Percentiles rank a stretch among this genome's conserved stretches.
Conservation (phyloP, 2,797 vertebrate genomes). For the Myoxocephalus aenaeus region DNA sequence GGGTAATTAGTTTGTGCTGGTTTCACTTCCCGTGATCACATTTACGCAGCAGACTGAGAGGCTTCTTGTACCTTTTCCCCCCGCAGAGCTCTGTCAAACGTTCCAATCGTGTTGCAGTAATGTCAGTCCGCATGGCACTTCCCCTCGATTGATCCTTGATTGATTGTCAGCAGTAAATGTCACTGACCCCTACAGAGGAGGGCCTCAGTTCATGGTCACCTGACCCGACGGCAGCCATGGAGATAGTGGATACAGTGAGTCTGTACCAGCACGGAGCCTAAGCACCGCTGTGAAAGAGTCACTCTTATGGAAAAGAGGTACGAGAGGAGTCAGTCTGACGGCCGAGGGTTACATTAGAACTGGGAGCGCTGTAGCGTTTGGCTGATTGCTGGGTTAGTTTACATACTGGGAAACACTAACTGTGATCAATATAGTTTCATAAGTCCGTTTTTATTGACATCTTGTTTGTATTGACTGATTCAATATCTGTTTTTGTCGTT, state of each 20-base stretch:
- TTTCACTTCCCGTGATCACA: constrained; percentile 7
- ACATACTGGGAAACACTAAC: background rate
- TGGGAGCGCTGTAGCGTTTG: background rate
- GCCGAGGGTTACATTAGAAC: background rate
- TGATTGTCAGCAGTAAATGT: constrained; percentile 8
- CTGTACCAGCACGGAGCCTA: background rate
- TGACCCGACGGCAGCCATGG: background rate
- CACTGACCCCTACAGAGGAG: background rate
- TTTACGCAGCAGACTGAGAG: background rate
- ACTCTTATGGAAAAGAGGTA: background rate
- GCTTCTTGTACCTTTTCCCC: background rate
- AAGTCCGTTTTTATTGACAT: background rate
- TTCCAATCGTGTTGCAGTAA: background rate
- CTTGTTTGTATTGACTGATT: background rate
- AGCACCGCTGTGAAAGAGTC: background rate
- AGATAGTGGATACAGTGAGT: background rate
- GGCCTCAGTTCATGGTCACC: background rate
- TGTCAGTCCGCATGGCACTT: background rate
- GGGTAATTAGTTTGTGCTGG: constrained; percentile 17
- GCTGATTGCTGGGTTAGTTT: background rate
- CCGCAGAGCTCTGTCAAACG: background rate
- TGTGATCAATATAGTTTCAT: background rate
- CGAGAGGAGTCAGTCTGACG: background rate
- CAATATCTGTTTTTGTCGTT: background rate
- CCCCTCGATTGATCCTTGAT: background rate